Percentiles rank a stretch among this genome's conserved stretches.
Evolutionary conservation across 2,888 invertebrate species (phyloP).

Genomic region (Cephus pulcher): DNA sequence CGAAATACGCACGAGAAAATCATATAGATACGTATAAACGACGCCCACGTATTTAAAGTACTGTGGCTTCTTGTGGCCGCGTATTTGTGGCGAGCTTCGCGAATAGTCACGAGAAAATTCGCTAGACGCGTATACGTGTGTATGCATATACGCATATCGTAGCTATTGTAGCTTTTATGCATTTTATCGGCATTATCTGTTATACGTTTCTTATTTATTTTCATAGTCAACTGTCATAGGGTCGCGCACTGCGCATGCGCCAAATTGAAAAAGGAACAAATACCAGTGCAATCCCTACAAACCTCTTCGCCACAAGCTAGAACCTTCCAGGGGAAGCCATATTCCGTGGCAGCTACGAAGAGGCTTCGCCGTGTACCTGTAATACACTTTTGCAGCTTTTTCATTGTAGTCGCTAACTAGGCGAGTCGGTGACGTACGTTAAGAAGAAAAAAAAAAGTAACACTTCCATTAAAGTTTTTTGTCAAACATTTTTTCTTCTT

Average conservation of each 20-base stretch:
- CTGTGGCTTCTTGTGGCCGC: background rate
- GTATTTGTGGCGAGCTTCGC: background rate
- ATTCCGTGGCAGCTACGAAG: conserved; percentile 26
- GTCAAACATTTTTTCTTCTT: background rate
- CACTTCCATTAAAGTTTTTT: background rate
- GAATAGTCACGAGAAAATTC: background rate
- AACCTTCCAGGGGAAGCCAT: conserved; percentile 38
- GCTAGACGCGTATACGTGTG: background rate
- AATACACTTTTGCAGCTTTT: background rate
- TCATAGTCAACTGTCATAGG: too few relatives aligned
- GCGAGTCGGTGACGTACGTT: background rate
- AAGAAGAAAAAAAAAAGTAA: background rate
- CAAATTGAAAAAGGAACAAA: background rate
- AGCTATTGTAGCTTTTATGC: too few relatives aligned
- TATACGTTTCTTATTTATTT: too few relatives aligned
- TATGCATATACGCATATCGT: too few relatives aligned
- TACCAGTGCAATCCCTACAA: background rate
- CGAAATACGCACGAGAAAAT: background rate
- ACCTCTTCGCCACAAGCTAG: background rate
- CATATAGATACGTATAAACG: background rate
- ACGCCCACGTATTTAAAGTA: background rate
- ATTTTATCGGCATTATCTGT: too few relatives aligned
- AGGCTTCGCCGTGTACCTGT: background rate
- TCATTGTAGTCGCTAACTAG: background rate
- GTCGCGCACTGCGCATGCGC: too few relatives aligned